Evolutionary conservation across 2,113 vertebrate species (phyloP).

Genomic region (Pseudopipra pipra): DNA sequence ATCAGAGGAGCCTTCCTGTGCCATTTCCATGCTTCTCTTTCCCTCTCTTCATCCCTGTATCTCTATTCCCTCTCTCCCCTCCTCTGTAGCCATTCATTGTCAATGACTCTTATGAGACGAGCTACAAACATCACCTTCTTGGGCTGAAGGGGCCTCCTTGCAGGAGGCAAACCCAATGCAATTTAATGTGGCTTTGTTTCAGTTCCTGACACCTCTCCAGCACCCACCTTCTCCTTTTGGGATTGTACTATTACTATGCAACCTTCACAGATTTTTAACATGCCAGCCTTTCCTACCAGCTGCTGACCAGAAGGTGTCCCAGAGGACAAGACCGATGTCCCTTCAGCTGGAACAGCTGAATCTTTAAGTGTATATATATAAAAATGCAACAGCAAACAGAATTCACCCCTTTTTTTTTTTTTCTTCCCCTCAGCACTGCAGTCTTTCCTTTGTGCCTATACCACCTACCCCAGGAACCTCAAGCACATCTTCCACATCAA

Average conservation of each 20-base stretch:
- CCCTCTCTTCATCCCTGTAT: neutral
- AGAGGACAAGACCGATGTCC: neutral
- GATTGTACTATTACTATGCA: neutral
- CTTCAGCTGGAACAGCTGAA: conserved; percentile 47
- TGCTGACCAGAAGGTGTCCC: conserved; percentile 49
- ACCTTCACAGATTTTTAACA: conserved; percentile 18
- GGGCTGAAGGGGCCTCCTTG: neutral
- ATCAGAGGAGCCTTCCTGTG: conserved; percentile 17
- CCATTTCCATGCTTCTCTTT: neutral
- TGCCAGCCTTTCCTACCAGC: conserved; percentile 26
- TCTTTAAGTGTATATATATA: neutral
- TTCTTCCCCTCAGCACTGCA: conserved; percentile 81
- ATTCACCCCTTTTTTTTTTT: neutral
- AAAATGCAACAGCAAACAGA: conserved; percentile 5
- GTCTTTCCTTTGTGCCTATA: conserved; percentile 90
- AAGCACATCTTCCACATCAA: conserved; percentile 92
- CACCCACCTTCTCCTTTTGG: neutral
- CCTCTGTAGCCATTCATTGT: neutral
- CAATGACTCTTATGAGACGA: neutral
- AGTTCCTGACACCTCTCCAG: neutral
- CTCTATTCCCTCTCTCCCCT: neutral
- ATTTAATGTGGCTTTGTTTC: neutral
- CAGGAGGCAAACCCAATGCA: neutral
- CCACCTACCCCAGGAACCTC: conserved; percentile 86
- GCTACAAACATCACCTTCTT: neutral